Evolutionary conservation across 1,140 invertebrate genomes (phyloP).

Genomic region (Hylaeus volcanicus): DNA sequence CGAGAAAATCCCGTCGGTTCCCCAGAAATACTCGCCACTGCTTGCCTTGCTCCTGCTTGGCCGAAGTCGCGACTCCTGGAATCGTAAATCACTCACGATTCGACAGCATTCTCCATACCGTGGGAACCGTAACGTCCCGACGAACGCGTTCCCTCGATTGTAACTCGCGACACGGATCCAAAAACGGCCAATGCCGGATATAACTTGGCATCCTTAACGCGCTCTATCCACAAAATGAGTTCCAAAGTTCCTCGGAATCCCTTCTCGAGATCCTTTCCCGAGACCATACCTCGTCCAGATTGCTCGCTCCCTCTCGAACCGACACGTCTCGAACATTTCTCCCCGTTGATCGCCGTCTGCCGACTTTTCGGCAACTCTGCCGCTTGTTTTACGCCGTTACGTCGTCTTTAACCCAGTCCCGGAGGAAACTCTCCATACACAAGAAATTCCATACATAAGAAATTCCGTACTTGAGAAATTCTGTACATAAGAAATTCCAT

Average conservation of each 20-base stretch:
- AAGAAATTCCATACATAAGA: no score
- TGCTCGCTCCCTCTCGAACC: no score
- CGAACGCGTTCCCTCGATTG: conserved; percentile 37
- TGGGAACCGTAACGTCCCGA: conserved; percentile 28
- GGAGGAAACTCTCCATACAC: no score
- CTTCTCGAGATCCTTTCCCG: conserved; percentile 12
- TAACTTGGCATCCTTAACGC: conserved; percentile 36
- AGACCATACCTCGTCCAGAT: not conserved
- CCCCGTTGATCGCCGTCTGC: no score
- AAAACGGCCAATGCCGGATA: conserved; percentile 27
- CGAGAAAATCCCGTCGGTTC: conserved; percentile 9
- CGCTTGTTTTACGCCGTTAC: no score
- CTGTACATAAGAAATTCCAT: no score
- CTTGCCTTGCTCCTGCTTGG: no score
- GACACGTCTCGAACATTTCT: no score
- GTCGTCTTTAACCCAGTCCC: no score
- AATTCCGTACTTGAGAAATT: no score
- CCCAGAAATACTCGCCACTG: not conserved
- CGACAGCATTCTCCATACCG: not conserved
- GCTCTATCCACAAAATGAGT: conserved; percentile 42
- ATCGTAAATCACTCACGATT: conserved; percentile 23
- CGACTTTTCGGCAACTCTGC: no score
- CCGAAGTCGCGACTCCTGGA: conserved; percentile 23
- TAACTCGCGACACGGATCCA: conserved; percentile 38
- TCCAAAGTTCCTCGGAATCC: conserved; percentile 31